Conservation (phyloP, 1,140 invertebrate genomes). For the Spodoptera frugiperda region DNA sequence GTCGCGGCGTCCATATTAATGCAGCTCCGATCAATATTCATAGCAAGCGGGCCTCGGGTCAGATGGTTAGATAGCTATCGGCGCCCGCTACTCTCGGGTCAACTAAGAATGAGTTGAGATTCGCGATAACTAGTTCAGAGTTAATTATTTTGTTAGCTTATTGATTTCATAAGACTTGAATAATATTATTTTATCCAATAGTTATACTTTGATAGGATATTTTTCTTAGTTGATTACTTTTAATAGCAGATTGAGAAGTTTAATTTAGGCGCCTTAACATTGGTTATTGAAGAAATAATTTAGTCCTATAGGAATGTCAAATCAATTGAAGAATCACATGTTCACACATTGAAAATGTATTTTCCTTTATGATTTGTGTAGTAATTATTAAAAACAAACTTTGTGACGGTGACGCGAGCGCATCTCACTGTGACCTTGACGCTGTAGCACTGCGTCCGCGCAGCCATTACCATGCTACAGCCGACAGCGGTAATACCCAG, state of each 20-base stretch:
- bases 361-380: too few relatives aligned
- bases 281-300: too few relatives aligned
- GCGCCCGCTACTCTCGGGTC: conserved; percentile 61
- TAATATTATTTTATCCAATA: not conserved
- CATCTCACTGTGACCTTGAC: conserved; percentile 56
- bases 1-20: conserved; percentile 72
- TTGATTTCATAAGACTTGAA: conserved; percentile 2
- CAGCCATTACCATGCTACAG: conserved; percentile 35
- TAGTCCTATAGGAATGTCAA: too few relatives aligned
- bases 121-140: conserved; percentile 61
- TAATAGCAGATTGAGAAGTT: too few relatives aligned
- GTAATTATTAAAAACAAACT: too few relatives aligned
- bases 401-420: conserved; percentile 40
- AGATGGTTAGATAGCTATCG: conserved; percentile 62
- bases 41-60: conserved; percentile 58
- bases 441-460: conserved; percentile 49
- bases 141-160: conserved; percentile 52
- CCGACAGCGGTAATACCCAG: conserved; percentile 44
- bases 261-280: too few relatives aligned
- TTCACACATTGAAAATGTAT: too few relatives aligned
- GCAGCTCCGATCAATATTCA: conserved; percentile 72
- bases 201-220: too few relatives aligned
- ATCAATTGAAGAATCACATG: too few relatives aligned
- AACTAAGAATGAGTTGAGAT: conserved; percentile 67
- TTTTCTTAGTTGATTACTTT: too few relatives aligned